Conservation (phyloP, 2,113 vertebrate genomes). For the Leptobrachium ailaonicum region DNA sequence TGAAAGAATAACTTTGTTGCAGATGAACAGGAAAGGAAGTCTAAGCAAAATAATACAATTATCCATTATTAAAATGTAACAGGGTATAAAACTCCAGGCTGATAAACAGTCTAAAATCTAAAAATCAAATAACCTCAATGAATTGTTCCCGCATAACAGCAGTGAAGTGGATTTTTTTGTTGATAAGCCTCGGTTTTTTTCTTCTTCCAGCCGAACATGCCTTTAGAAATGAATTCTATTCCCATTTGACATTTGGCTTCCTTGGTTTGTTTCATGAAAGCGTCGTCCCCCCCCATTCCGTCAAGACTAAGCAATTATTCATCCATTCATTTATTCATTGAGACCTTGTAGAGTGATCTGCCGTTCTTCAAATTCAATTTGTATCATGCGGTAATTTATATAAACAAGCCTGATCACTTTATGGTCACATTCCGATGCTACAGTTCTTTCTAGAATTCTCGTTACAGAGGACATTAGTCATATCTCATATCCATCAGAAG, state of each 20-base stretch:
- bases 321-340: constrained; percentile 37
- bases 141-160: constrained; percentile 5
- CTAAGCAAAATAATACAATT: background rate
- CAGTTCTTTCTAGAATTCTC: background rate
- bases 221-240: constrained; percentile 25
- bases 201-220: constrained; percentile 9
- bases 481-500: background rate
- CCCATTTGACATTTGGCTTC: constrained; percentile 36
- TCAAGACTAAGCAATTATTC: constrained; percentile 32
- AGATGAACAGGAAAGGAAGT: background rate
- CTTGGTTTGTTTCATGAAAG: constrained; percentile 13
- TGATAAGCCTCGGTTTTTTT: background rate
- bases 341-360: constrained; percentile 32
- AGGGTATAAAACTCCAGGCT: background rate
- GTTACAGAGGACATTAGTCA: constrained; percentile 4
- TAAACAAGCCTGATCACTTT: constrained; percentile 33
- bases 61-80: background rate
- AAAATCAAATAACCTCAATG: constrained; percentile 18
- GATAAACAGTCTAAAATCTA: background rate
- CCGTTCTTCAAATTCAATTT: constrained; percentile 26
- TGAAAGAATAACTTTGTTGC: no score
- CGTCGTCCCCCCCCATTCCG: background rate
- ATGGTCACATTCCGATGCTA: constrained; percentile 4
- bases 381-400: constrained; percentile 32
- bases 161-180: constrained; percentile 13